These are phyloP conservation scores for Podilymbus podiceps DNA, from an alignment of 2,113 vertebrate genomes.

Conservation along the genomic window DNA sequence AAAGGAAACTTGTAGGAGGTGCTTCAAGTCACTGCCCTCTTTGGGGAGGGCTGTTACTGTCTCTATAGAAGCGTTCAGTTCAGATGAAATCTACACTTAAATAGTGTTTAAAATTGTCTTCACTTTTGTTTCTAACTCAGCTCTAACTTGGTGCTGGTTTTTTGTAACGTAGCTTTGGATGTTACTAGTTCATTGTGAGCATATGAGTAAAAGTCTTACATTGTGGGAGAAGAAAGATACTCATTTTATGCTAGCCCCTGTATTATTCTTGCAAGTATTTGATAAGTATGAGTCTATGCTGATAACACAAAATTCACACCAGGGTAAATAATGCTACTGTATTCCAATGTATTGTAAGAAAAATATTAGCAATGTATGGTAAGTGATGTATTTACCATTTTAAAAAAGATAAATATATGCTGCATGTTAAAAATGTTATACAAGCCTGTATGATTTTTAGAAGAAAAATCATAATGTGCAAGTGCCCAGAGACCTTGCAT, in stretches of 20 bases:
- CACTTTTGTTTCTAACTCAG: background rate
- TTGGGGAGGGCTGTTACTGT: background rate
- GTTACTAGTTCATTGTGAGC: background rate
- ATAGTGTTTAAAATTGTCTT: background rate
- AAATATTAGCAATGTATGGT: background rate
- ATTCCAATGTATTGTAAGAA: background rate
- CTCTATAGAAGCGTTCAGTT: background rate
- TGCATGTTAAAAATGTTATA: background rate
- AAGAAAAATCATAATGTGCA: background rate
- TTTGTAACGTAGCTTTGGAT: background rate
- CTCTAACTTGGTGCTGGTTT: background rate
- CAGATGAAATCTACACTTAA: background rate
- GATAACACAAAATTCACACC: background rate
- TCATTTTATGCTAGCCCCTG: accelerated
- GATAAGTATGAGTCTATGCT: background rate
- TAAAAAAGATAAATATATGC: background rate
- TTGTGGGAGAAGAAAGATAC: background rate
- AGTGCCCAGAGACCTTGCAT: background rate
- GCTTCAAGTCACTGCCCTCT: background rate
- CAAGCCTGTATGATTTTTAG: background rate
- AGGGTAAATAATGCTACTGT: background rate
- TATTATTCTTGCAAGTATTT: background rate
- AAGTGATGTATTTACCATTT: background rate
- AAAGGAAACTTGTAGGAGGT: background rate
- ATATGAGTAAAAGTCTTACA: accelerated